Evolutionary conservation across 2,113 vertebrate genomes (phyloP).

Genomic region (Phylloscopus trochiloides): DNA sequence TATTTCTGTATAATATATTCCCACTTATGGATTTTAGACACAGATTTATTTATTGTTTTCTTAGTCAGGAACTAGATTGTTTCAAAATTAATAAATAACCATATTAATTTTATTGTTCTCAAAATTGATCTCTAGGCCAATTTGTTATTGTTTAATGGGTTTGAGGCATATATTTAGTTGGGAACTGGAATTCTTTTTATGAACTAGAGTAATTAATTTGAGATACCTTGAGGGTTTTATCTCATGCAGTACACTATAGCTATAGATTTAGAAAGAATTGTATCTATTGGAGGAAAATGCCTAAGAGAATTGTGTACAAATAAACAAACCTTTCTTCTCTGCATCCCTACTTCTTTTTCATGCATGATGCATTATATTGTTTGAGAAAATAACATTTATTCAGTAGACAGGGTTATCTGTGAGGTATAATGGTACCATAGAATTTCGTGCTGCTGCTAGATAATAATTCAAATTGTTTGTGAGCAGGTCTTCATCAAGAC

Average conservation of each 20-base stretch:
- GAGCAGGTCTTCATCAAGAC: background rate
- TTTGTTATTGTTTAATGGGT: background rate
- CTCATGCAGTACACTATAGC: background rate
- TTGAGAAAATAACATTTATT: background rate
- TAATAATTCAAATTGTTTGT: background rate
- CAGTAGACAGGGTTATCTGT: background rate
- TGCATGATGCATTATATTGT: background rate
- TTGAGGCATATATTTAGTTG: background rate
- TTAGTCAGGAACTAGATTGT: background rate
- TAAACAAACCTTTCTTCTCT: background rate
- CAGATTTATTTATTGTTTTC: background rate
- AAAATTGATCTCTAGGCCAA: background rate
- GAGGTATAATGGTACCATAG: background rate
- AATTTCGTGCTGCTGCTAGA: background rate
- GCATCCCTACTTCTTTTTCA: background rate
- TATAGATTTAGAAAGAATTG: background rate
- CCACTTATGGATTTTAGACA: background rate
- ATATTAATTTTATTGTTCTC: background rate
- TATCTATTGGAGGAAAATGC: background rate
- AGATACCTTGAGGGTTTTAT: background rate
- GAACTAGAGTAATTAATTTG: background rate
- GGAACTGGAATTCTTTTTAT: background rate
- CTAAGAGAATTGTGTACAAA: background rate
- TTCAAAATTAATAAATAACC: background rate
- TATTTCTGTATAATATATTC: background rate